Conservation (phyloP, 2,113 vertebrate genomes). For the Clarias macrocephalus region DNA sequence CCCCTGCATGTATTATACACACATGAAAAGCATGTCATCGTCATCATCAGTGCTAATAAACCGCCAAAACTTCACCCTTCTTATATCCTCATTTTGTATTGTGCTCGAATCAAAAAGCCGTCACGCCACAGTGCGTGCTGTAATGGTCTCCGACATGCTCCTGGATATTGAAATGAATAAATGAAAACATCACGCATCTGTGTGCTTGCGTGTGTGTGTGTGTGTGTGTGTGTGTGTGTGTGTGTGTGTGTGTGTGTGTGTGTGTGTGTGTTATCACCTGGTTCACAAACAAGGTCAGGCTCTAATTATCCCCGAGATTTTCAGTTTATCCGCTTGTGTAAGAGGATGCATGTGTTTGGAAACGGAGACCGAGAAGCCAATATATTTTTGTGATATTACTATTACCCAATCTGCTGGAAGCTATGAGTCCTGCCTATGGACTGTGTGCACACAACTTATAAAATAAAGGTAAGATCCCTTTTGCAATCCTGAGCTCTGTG, state of each 20-base stretch:
- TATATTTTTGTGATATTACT: background rate
- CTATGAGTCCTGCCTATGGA: background rate
- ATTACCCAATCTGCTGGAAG: background rate
- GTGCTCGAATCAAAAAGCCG: constrained; percentile 42
- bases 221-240: constrained; percentile 25
- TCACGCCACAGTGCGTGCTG: constrained; percentile 35
- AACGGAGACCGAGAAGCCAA: background rate
- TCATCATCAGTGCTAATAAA: constrained; percentile 7
- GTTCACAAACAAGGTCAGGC: constrained; percentile 39
- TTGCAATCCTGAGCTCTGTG: background rate
- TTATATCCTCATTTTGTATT: constrained; percentile 31
- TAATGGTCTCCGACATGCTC: constrained; percentile 42
- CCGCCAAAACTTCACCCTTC: background rate
- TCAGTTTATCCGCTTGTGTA: constrained; percentile 19
- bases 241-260: background rate
- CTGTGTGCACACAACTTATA: background rate
- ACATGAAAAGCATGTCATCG: constrained; percentile 24
- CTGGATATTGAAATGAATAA: constrained; percentile 43
- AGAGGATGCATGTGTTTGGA: background rate
- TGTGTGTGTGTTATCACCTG: constrained; percentile 12
- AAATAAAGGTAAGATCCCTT: background rate
- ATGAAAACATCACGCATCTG: constrained; percentile 29
- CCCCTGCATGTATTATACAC: background rate
- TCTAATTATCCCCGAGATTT: constrained; percentile 48
- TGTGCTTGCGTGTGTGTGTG: constrained; percentile 12